Base-by-base conservation (phyloP, 2,113 vertebrate species). In the Stercorarius parasiticus region DNA sequence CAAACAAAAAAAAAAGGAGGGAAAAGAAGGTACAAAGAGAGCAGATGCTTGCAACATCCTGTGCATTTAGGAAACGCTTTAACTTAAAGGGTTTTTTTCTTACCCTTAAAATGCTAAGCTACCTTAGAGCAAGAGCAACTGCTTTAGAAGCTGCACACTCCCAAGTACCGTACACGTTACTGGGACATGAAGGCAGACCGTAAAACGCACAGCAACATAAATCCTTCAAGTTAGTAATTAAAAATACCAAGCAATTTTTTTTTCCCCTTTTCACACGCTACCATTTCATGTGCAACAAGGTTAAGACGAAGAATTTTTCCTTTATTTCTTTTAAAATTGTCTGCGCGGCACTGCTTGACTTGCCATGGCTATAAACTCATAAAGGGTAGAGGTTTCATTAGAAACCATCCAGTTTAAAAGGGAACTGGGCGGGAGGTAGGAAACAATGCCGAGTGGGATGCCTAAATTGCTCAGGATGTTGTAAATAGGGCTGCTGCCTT, bases 401-500 rank as follows among this genome's bases (percentile, higher is more conserved):
- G 96, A 88, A 96, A 91, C 66, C 76, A 36, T 87, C 90, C 89
- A 70, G 73, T 96, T 96, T 94, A 91, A 95, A 97, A 84, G 84
- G 97, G 77, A 97, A 19, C 95, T 80, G 96, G 91, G 96, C 87
- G 5, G 90, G 91, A 93, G 94, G 95, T 97, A 96, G 96, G 97
- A 97, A 98, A 94, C 95, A 94, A 76, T 95, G 84, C 92, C 4
- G 93, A 88, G 93, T 72, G 91, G 82, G 97, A 98, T 95, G 96
- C 91, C 93, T 71, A 82, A 96, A 97, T 98, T 98, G 95, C 97
- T 97, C 97, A 97, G 98, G 98, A 98, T 98, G 97, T 97, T 97
- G 97, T 98, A 98, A 98, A 98, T 83, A 64, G 81, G 91, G 95
- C 93, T 82, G 92, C 94, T 0, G 87, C 86, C 96, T 96, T 98